Conservation (phyloP, 1,140 invertebrate species). For the Aphaenogaster ashmeadi region DNA sequence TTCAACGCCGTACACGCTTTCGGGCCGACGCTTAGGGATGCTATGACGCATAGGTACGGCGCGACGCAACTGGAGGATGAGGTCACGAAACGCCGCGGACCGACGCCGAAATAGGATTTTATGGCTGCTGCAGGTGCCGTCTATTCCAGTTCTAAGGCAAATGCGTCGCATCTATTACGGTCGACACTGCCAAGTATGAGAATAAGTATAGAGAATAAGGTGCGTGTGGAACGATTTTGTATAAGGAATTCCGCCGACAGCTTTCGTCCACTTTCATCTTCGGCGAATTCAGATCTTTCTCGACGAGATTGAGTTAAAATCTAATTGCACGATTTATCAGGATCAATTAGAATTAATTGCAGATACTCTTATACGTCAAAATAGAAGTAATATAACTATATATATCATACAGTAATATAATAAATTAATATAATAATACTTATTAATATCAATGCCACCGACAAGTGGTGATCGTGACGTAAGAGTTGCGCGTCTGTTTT, state of each 20-base stretch:
- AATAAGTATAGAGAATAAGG: neutral
- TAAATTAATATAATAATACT: too few relatives aligned
- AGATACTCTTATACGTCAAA: neutral
- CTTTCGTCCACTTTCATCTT: neutral
- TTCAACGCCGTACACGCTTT: slow-evolving; percentile 13
- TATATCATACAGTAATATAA: too few relatives aligned
- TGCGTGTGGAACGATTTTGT: neutral
- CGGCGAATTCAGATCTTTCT: neutral
- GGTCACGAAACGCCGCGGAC: slow-evolving; percentile 7
- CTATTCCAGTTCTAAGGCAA: slow-evolving; percentile 43
- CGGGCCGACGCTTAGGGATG: slow-evolving; percentile 8
- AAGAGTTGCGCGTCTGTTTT: too few relatives aligned
- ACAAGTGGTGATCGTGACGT: too few relatives aligned
- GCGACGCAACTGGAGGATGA: slow-evolving; percentile 43
- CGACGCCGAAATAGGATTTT: slow-evolving; percentile 53
- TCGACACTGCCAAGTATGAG: neutral
- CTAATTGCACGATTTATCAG: neutral
- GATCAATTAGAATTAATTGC: slow-evolving; percentile 5
- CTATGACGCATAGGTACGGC: slow-evolving; percentile 31
- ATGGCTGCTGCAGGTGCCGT: slow-evolving; percentile 28
- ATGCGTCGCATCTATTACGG: neutral
- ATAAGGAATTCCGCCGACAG: too few relatives aligned
- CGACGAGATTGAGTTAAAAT: neutral
- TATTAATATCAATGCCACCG: too few relatives aligned
- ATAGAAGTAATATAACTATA: too few relatives aligned